A percentile compares a stretch with the other conserved stretches of the same genome.
phyloP scores from a whole-genome alignment of 2,113 vertebrate genomes.

The Cheilinus undulatus region DNA sequence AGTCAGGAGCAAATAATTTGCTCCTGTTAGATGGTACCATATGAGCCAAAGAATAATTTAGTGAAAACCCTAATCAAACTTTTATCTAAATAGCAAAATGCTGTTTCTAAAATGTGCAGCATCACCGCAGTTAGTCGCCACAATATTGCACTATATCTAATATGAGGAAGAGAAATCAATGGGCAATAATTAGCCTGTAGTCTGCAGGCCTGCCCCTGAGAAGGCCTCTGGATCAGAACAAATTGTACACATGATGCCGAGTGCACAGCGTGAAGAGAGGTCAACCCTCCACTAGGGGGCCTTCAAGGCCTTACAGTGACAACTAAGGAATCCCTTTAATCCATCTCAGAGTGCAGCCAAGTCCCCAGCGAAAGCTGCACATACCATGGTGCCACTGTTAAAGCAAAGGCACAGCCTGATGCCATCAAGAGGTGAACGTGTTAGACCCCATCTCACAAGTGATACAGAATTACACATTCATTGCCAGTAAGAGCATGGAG shows the following conservation, averaged over 20 bases:
- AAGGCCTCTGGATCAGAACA: conserved; percentile 63
- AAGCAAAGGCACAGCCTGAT: conserved; percentile 61
- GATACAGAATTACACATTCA: conserved; percentile 77
- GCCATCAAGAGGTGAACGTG: conserved; percentile 39
- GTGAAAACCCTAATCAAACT: conserved; percentile 47
- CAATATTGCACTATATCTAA: conserved; percentile 67
- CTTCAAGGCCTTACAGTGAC: conserved; percentile 43
- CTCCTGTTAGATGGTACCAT: conserved; percentile 27
- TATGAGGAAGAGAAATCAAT: conserved; percentile 37
- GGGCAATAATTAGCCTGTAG: conserved; percentile 37
- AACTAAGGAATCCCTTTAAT: conserved; percentile 53
- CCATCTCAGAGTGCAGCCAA: conserved; percentile 34
- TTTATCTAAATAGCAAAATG: conserved; percentile 28
- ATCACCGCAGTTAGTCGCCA: conserved; percentile 41
- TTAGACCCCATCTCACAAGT: conserved; percentile 36
- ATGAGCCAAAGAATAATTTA: conserved; percentile 22
- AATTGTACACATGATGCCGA: conserved; percentile 18
- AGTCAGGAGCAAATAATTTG: conserved; percentile 25
- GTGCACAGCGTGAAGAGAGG: conserved; percentile 41
- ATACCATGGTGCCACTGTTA: conserved; percentile 45
- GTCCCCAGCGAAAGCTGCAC: conserved; percentile 36
- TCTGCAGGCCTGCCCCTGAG: conserved; percentile 60
- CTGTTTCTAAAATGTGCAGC: conserved; percentile 43
- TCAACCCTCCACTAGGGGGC: conserved; percentile 64
- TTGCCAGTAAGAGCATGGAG: conserved; percentile 69